Evolutionary conservation across 2,113 vertebrate genomes (phyloP).

Genomic region (Crotalus horridus): DNA sequence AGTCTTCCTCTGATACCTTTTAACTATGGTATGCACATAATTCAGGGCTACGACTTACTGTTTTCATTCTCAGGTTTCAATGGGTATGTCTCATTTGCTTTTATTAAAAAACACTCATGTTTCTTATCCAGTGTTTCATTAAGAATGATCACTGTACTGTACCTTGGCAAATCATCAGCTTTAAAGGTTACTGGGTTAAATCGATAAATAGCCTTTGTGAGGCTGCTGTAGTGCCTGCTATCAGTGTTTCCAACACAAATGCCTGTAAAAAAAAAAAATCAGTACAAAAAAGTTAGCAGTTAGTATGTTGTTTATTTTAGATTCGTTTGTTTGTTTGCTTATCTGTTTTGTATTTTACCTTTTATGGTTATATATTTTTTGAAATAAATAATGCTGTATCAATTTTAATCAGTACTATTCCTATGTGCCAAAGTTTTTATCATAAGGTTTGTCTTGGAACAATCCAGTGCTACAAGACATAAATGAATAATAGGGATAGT

Average conservation of each 20-base stretch:
- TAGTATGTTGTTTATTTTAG: background rate
- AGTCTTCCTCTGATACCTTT: background rate
- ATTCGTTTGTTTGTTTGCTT: background rate
- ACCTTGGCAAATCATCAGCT: conserved; percentile 76
- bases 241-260: conserved; percentile 87
- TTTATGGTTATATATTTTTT: background rate
- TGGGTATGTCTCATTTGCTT: conserved; percentile 33
- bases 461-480: background rate
- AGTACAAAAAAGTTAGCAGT: conserved; percentile 11
- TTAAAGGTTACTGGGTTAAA: conserved; percentile 78
- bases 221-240: conserved; percentile 81
- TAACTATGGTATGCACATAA: background rate
- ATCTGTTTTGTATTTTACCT: background rate
- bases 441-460: background rate
- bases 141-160: conserved; percentile 8
- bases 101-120: background rate
- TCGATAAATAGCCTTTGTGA: conserved; percentile 81
- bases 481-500: conserved; percentile 24
- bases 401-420: background rate
- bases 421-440: background rate
- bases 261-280: conserved; percentile 64
- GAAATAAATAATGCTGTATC: background rate
- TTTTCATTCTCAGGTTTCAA: background rate
- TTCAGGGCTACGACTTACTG: background rate
- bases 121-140: background rate